Evolutionary conservation across 2,113 vertebrate species (phyloP), one percentile per base, ranked within the genome.

Genomic region (Blennius ocellaris): DNA sequence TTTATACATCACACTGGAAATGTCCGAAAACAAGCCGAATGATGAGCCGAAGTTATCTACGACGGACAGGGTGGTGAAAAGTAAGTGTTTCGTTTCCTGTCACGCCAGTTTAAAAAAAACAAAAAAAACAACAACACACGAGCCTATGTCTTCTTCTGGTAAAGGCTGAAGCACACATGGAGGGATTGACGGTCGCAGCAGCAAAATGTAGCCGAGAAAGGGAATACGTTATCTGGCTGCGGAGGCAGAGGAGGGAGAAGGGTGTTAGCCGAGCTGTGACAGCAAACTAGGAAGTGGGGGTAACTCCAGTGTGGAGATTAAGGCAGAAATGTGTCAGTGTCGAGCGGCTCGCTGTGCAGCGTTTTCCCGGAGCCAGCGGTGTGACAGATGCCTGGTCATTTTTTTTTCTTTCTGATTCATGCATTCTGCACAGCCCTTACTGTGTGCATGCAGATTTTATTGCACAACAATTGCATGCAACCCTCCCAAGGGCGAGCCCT

Each of bases 41-140:
- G 97, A 95, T 86, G 97, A 98, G 65, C 96, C 97, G 89, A 98
- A 97, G 96, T 96, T 98, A 92, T 98, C 97, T 85, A 98, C 97
- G 92, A 96, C 96, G 92, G 97, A 98, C 92, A 94, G 97, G 94
- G 96, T 94, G 93, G 95, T 98, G 90, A 97, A 96, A 96, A 96
- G 97, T 98, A 93, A 96, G 96, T 95, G 15, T 45, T 45, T 45
- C 12, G 4, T 48, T 38, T 30, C 8, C 9, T 44, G 57, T 44
- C 61, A 47, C 44, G 5, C 38, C 21, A 30, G 21, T n/a, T n/a
- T 2, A 30, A 30, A 30, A 30, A 30, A 30, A 30, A 30, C 2
- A 30, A 30, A 30, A 30, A 30, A 30, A 30, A 30, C 2, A 30
- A 30, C 2, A 30, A 30, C 2, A 30, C 2, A 30, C 2, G 21